Evolutionary conservation across 2,888 invertebrate genomes (phyloP).

Genomic region (Torymus tubicola): DNA sequence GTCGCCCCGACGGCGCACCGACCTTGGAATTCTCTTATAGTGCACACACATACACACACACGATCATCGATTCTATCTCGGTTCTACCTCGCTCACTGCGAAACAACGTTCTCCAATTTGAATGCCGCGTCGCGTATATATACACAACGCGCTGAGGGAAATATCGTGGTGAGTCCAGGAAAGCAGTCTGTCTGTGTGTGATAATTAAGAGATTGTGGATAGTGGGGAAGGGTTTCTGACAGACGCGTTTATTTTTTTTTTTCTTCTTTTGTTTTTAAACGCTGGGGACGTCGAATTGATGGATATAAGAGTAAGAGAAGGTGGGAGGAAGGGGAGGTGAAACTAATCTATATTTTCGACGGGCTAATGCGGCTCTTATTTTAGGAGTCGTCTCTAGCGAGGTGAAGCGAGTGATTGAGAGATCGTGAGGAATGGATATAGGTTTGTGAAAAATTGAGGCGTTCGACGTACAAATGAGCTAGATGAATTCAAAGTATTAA

Average conservation of each 20-base stretch:
- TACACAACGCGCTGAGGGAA: not conserved
- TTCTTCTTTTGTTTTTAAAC: not conserved
- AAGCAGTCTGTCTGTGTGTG: not conserved
- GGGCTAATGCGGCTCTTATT: constrained; percentile 40
- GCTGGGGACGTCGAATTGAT: constrained; percentile 38
- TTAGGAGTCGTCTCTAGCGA: not conserved
- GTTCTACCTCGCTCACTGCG: constrained; percentile 59
- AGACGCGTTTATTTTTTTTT: constrained; percentile 11
- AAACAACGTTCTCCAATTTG: constrained; percentile 69
- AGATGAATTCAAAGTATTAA: constrained; percentile 22
- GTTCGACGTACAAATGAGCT: constrained; percentile 34
- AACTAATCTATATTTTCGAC: constrained; percentile 53
- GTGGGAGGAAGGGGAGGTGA: not conserved
- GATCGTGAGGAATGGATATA: constrained; percentile 14
- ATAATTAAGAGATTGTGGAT: constrained; percentile 55
- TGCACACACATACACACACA: constrained; percentile 34
- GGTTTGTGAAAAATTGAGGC: constrained; percentile 52
- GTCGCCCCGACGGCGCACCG: constrained; percentile 56
- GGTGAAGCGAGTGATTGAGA: constrained; percentile 37
- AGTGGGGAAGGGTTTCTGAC: constrained; percentile 38
- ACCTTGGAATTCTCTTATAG: constrained; percentile 64
- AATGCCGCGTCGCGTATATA: constrained; percentile 65
- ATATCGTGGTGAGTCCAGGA: constrained; percentile 6
- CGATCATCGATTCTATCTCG: constrained; percentile 70
- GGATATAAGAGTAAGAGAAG: constrained; percentile 13